Base-by-base conservation (phyloP, 2,797 vertebrate genomes). In the Rhadinocentrus ornatus region DNA sequence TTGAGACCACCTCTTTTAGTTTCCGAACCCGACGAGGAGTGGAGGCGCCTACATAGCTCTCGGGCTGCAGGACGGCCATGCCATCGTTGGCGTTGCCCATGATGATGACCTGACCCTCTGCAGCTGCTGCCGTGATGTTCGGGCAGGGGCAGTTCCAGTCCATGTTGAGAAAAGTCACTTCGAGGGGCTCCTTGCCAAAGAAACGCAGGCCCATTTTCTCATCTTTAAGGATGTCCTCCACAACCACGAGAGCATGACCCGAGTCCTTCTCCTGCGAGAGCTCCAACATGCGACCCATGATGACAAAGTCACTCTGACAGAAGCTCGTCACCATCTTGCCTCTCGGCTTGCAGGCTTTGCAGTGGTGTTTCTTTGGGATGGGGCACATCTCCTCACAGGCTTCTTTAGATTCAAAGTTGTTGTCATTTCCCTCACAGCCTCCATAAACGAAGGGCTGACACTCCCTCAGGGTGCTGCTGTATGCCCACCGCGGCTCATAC, bases 201-300 rank as follows among this genome's bases (percentile, higher is more conserved):
- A 98, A 99, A 77, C 93, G 95, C 62, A 99, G 95, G 55, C 98
- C 98, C 98, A 99, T 99, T 92, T 98, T 97, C 77, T 99, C 98
- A 0, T 99, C 98, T 78, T 98, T 99, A 10, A 99, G 93, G 62
- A 99, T 96, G 91, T 99, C 96, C 6, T 99, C 97, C 81, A 99
- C 95, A 0, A 89, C 96, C 78, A 99, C 94, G 4, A 98, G 94
- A 15, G 97, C 97, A 0, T 95, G 96, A 12, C 97, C 97, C 0
- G 96, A 94, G 77, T 97, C 96, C 27, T 93, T 94, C 75, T 98
- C 97, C 88, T 98, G 96, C 0, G 94, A 96, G 57, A 99, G 86
- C 82, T 97, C 97, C 0, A 94, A 95, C 88, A 99, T 94, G 0
- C 89, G 95, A 39, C 97, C 98, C 70, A 99, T 78, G 78, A 99